These are phyloP conservation scores for Augochlora pura DNA, from an alignment of 1,140 invertebrate species.

Conservation along the genomic window DNA sequence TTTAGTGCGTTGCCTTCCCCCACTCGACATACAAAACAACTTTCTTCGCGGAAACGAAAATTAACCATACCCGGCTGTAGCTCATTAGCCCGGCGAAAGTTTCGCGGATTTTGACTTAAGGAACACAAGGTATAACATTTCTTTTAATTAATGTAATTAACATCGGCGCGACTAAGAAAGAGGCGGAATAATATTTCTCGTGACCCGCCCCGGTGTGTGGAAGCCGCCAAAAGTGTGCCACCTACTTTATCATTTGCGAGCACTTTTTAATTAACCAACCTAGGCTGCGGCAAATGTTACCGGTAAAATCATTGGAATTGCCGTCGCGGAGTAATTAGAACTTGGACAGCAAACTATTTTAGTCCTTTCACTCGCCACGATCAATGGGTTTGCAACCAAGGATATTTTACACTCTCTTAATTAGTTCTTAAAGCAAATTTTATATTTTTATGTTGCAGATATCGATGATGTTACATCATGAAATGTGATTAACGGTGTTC, in stretches of 20 bases:
- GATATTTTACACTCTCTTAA: no score
- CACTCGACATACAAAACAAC: background rate
- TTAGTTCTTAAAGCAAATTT: background rate
- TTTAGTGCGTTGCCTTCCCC: background rate
- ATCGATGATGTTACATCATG: background rate
- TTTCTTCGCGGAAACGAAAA: background rate
- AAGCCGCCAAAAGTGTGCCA: background rate
- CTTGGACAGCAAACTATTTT: no score
- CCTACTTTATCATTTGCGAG: background rate
- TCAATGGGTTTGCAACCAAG: background rate
- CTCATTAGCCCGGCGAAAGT: constrained; percentile 1
- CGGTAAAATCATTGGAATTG: no score
- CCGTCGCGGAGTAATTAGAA: no score
- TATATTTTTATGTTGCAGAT: background rate
- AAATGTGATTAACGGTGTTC: background rate
- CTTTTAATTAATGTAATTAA: constrained; percentile 37
- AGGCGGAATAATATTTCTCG: background rate
- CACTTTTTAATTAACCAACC: constrained; percentile 24
- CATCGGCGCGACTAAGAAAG: background rate
- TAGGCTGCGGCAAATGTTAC: no score
- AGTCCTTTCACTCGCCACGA: no score
- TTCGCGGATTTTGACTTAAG: background rate
- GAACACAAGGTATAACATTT: background rate
- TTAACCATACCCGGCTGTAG: background rate
- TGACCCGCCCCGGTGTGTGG: background rate